These are phyloP conservation scores for Dasypolia templi DNA, from an alignment of 2,888 invertebrate species.

Conservation along the genomic window DNA sequence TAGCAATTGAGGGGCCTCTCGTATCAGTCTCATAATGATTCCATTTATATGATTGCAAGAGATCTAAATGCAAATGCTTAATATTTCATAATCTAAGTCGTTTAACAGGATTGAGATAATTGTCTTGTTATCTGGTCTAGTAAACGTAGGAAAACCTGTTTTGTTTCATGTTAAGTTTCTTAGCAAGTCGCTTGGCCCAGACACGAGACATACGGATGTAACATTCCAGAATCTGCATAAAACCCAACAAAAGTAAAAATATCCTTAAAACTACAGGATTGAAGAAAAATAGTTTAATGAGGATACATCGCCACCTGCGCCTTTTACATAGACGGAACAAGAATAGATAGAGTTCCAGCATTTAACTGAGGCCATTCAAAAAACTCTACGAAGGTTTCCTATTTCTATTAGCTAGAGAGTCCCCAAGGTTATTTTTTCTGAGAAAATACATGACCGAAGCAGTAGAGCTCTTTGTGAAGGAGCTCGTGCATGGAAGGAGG, in stretches of 20 bases:
- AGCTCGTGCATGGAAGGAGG: background rate
- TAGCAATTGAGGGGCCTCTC: conserved; percentile 15
- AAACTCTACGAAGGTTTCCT: background rate
- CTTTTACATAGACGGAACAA: conserved; percentile 9
- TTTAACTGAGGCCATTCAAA: conserved; percentile 10
- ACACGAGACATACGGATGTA: background rate
- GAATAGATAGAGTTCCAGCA: conserved; percentile 8
- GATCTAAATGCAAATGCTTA: conserved; percentile 36
- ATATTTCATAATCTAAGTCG: conserved; percentile 26
- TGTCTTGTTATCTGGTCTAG: conserved; percentile 19
- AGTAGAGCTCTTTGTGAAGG: background rate
- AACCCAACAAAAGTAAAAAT: background rate
- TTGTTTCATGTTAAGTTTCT: background rate
- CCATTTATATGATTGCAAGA: conserved; percentile 15
- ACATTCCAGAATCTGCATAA: conserved; percentile 2
- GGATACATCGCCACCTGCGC: conserved; percentile 13
- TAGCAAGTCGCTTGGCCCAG: background rate
- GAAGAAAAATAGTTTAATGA: conserved; percentile 2
- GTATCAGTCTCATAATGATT: conserved; percentile 8
- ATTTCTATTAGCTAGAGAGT: background rate
- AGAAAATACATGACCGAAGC: background rate
- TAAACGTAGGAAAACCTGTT: conserved; percentile 10
- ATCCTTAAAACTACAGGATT: background rate
- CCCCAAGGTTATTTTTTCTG: background rate
- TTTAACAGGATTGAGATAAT: conserved; percentile 28